Evolutionary conservation across 2,888 invertebrate species (phyloP), one percentile per base, ranked within the genome.

Genomic region (Lottia scabra): DNA sequence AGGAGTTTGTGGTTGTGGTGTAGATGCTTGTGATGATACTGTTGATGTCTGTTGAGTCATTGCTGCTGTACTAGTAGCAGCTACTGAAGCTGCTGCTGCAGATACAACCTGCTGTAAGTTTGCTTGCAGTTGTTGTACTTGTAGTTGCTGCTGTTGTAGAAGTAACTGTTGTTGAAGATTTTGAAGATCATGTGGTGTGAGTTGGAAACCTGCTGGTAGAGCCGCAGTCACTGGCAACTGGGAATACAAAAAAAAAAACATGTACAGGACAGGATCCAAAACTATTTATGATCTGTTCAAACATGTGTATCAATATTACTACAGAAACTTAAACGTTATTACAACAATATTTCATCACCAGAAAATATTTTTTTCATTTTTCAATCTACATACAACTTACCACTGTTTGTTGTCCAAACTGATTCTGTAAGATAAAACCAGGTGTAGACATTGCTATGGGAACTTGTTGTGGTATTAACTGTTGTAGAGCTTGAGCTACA

Each of bases 401-500:
- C 80, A 85, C 80, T 63, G 83, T 77, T 68, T 82, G 83, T 63
- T 86, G 86, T 0, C 83, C 84, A 78, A 84, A 84, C 72, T 83
- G 83, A 69, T 80, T 83, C 76, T 86, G 86, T 15, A 86, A 76
- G 56, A 86, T 81, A 65, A 85, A 81, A 10, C 84, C 84, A 6
- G 69, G 46, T 12, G 75, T 65, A 12, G 78, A 66, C 72, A 75
- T 71, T 62, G 75, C 71, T 19, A 79, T 44, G 10, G 83, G 80
- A 3, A 84, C 68, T 74, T 81, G 83, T 26, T 82, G 83, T 27
- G 79, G 77, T 43, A 84, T 67, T 15, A 83, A 78, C 65, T 63
- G 79, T 65, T 81, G 83, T 5, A 83, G 64, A 63, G 80, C 74
- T 71, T 81, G 81, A 44, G 77, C 63, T 8, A 71, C 48, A 23